A percentile compares a stretch with the other conserved stretches of the same genome.
Conservation (phyloP, 1,140 invertebrate genomes). For the Antheraea mylitta region DNA sequence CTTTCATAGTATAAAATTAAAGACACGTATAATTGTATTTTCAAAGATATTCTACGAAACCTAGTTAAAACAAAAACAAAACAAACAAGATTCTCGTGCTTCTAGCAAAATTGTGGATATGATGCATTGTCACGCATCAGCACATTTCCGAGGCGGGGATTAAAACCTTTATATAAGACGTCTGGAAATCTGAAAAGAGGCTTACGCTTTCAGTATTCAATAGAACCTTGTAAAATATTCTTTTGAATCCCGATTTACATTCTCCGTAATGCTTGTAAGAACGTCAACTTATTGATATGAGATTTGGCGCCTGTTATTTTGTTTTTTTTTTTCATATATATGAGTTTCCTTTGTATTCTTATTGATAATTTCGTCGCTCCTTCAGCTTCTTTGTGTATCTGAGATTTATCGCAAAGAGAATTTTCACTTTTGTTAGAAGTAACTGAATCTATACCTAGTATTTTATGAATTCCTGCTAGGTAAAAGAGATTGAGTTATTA, state of each 20-base stretch:
- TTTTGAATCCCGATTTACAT: conserved; percentile 43
- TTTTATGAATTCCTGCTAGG: too few species aligned
- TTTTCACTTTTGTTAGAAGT: neutral
- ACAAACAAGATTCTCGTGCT: conserved; percentile 23
- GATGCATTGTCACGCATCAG: conserved; percentile 41
- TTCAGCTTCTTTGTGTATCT: neutral
- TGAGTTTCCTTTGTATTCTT: neutral
- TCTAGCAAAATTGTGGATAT: conserved; percentile 30
- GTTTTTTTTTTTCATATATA: neutral
- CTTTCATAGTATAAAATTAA: too few species aligned
- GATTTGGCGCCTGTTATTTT: neutral
- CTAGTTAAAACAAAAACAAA: neutral
- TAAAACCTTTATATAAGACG: conserved; percentile 57
- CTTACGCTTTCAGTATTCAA: conserved; percentile 54
- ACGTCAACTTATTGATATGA: neutral
- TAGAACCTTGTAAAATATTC: conserved; percentile 57
- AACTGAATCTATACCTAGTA: too few species aligned
- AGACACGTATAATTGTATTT: conserved; percentile 20
- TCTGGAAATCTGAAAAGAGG: conserved; percentile 62
- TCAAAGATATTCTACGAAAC: conserved; percentile 8
- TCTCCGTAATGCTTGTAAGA: conserved; percentile 28
- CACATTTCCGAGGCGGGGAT: conserved; percentile 44
- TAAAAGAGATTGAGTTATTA: too few species aligned
- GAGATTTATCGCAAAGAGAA: neutral
- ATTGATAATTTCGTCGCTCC: neutral